Evolutionary conservation across 2,888 invertebrate species (phyloP).

Genomic region (Molanna angustata): DNA sequence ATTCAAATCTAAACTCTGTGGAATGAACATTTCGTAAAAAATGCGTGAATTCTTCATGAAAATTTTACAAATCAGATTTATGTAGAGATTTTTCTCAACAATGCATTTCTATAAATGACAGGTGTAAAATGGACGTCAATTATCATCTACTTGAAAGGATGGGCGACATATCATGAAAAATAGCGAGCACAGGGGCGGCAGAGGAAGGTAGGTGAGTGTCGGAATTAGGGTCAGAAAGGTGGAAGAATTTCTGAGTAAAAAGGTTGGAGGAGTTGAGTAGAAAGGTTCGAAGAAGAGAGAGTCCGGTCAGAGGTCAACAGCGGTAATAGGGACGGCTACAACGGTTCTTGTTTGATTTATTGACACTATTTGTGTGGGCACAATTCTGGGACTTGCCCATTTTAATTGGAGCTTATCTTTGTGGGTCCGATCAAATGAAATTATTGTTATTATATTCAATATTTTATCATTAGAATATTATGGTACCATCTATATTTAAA

Average conservation of each 20-base stretch:
- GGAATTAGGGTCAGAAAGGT: slow-evolving; percentile 8
- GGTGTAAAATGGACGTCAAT: slow-evolving; percentile 18
- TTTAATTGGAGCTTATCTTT: slow-evolving; percentile 17
- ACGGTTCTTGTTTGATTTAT: slow-evolving; percentile 27
- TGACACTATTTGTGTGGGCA: slow-evolving; percentile 25
- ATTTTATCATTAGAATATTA: too few relatives aligned
- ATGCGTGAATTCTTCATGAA: too few relatives aligned
- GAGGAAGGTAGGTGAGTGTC: neutral
- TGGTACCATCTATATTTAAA: too few relatives aligned
- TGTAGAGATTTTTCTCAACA: neutral
- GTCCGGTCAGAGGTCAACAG: slow-evolving; percentile 7
- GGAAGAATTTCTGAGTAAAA: too few relatives aligned
- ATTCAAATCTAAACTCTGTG: too few relatives aligned
- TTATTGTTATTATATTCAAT: too few relatives aligned
- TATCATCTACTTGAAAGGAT: too few relatives aligned
- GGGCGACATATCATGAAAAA: too few relatives aligned
- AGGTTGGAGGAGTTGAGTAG: too few relatives aligned
- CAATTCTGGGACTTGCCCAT: slow-evolving; percentile 19
- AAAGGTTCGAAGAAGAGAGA: slow-evolving; percentile 1
- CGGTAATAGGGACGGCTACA: slow-evolving; percentile 22
- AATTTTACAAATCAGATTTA: too few relatives aligned
- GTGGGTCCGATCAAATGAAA: neutral
- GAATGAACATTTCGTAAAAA: too few relatives aligned
- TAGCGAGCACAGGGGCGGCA: too few relatives aligned
- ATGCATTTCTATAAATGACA: slow-evolving; percentile 15